Base-by-base conservation (phyloP, 2,113 vertebrate genomes). In the Peromyscus polionotus region DNA sequence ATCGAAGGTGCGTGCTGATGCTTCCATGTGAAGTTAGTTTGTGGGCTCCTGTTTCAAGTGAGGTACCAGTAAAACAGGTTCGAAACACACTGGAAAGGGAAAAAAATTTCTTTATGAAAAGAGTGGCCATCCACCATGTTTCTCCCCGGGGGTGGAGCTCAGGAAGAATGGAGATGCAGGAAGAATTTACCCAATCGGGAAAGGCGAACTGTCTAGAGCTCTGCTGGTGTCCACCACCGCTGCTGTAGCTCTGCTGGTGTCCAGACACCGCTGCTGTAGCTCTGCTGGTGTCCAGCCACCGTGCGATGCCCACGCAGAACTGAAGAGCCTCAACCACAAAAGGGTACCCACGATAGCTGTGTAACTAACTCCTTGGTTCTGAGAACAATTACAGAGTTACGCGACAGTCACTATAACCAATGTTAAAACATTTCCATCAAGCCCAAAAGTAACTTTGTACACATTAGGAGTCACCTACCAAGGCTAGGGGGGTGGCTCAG, bases 1-100 rank as follows among this genome's bases (percentile, higher is more conserved):
- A 99, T 99, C 36, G 99, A 99, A 99, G 99, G 99, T 99, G 98
- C 0, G 95, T 76, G 81, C 65, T 48, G n/a, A 51, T 76, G 39
- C 36, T 97, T 90, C 26, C 5, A 26, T 65, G 93, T 90, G 48
- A 12, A 79, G 72, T 93, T 81, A 17, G 5, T 65, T 63, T 94
- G 48, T 91, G 51, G 76, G 76, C 28, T 93, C 67, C 72, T 73
- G 76, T 26, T 57, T 90, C 65, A 86, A 93, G 85, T 63, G 93
- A 63, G 17, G 5, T n/a, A 42, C 83, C 70, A 59, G 76, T 59
- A 61, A 77, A 54, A 72, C 61, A 75, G 28, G 19, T 85, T 89
- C 70, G 87, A 88, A 96, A n/a, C 36, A 42, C 45, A n/a, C 5
- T 48, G 9, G 45, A 65, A 70, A n/a, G 31, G 20, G 24, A 0